Percentiles rank a stretch among this genome's conserved stretches.
Conservation (phyloP, 2,113 vertebrate genomes). For the Plecturocebus donacophilus region DNA sequence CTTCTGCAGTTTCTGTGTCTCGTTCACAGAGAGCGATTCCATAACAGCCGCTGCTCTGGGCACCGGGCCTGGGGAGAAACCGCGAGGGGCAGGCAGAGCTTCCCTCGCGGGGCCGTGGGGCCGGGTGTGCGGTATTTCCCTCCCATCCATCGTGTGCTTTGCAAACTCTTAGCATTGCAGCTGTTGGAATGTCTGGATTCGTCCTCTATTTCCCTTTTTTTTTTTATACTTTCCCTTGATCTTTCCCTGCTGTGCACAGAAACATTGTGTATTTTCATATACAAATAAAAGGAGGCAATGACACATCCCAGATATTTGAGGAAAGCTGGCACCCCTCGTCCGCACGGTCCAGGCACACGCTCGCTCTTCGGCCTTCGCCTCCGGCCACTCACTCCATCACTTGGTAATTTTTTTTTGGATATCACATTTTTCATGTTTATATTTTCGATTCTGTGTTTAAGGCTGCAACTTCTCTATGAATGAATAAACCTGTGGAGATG, state of each 20-base stretch:
- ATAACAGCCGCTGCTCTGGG: not conserved
- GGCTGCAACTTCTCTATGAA: not conserved
- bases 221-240: not conserved
- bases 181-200: not conserved
- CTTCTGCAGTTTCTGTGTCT: not conserved
- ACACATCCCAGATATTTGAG: too few species aligned
- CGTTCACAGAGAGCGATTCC: not conserved
- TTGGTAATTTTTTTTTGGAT: not conserved
- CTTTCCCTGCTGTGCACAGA: not conserved
- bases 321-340: rapidly evolving
- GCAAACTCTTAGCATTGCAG: not conserved
- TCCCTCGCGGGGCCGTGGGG: too few species aligned
- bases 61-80: not conserved
- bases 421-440: not conserved
- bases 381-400: not conserved
- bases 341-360: not conserved
- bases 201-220: not conserved
- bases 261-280: not conserved
- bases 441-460: not conserved
- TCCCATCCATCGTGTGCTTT: not conserved
- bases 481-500: rapidly evolving
- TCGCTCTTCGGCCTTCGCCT: rapidly evolving
- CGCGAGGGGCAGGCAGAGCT: too few species aligned
- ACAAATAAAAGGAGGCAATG: too few species aligned
- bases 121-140: not conserved